phyloP scores from a whole-genome alignment of 1,140 invertebrate species.

The Drosophila cardini region DNA sequence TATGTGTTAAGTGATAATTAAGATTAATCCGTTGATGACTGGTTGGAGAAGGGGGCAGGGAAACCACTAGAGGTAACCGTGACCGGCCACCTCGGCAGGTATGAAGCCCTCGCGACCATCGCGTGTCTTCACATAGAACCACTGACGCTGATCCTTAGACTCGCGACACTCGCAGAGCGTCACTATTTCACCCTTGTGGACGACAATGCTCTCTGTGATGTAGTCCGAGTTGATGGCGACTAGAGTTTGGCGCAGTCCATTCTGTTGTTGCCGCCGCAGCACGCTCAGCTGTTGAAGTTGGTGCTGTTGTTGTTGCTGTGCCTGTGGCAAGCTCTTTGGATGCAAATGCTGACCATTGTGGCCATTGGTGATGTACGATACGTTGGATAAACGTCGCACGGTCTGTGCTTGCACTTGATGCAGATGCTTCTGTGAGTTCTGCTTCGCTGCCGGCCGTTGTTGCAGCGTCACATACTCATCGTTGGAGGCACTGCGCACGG shows the following conservation, averaged over 20 bases:
- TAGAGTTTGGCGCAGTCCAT: conserved; percentile 87
- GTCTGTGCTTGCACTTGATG: conserved; percentile 41
- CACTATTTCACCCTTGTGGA: conserved; percentile 90
- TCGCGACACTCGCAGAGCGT: conserved; percentile 87
- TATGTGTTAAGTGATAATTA: conserved; percentile 19
- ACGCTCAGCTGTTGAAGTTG: conserved; percentile 34
- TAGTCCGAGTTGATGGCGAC: conserved; percentile 89
- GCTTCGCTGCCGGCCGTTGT: conserved; percentile 40
- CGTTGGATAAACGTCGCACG: conserved; percentile 61
- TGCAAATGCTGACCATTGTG: conserved; percentile 82
- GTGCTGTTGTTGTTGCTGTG: conserved; percentile 28
- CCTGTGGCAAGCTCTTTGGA: conserved; percentile 66
- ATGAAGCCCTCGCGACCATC: conserved; percentile 91
- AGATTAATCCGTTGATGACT: conserved; percentile 20
- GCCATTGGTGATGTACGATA: conserved; percentile 78
- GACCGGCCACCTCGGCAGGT: conserved; percentile 90
- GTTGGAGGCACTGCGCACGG: conserved; percentile 62
- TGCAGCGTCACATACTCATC: conserved; percentile 82
- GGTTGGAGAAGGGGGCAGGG: neutral
- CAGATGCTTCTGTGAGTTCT: conserved; percentile 46
- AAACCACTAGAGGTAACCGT: conserved; percentile 88
- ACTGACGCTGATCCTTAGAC: conserved; percentile 86
- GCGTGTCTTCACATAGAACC: conserved; percentile 90
- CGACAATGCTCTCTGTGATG: conserved; percentile 87
- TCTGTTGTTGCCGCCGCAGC: conserved; percentile 58